Percentiles rank a stretch among this genome's conserved stretches.
Evolutionary conservation across 1,140 invertebrate species (phyloP).

Genomic region (Dinothrombium tinctorium): DNA sequence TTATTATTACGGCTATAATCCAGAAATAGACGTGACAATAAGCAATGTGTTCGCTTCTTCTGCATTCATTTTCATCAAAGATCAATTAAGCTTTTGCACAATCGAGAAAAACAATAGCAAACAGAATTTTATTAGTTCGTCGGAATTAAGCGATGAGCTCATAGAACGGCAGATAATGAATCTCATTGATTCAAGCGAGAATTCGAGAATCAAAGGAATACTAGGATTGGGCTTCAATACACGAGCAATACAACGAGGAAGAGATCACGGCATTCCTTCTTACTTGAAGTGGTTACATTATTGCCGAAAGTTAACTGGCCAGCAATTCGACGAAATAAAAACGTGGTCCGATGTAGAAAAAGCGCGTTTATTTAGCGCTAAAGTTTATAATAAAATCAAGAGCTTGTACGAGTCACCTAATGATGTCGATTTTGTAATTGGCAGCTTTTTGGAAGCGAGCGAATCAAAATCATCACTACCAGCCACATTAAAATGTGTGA

Average conservation of each 20-base stretch:
- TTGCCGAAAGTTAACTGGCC: slow-evolving; percentile 31
- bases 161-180: neutral
- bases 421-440: slow-evolving; percentile 22
- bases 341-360: too few relatives aligned
- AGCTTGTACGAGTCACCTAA: slow-evolving; percentile 28
- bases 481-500: slow-evolving; percentile 30
- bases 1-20: neutral
- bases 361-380: too few relatives aligned
- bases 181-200: neutral
- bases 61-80: neutral
- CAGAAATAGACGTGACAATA: slow-evolving; percentile 19
- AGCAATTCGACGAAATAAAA: too few relatives aligned
- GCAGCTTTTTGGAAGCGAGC: slow-evolving; percentile 17
- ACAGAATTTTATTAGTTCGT: neutral
- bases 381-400: neutral
- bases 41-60: slow-evolving; percentile 21
- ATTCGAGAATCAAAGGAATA: neutral
- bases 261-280: slow-evolving; percentile 64
- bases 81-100: neutral
- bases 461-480: slow-evolving; percentile 25
- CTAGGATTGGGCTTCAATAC: slow-evolving; percentile 28
- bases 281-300: slow-evolving; percentile 48
- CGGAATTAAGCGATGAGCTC: neutral
- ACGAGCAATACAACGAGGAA: slow-evolving; percentile 32
- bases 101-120: neutral